A percentile compares a stretch with the other conserved stretches of the same genome.
These are phyloP conservation scores for Carterocephalus palaemon DNA, from an alignment of 2,888 invertebrate genomes.

Conservation along the genomic window DNA sequence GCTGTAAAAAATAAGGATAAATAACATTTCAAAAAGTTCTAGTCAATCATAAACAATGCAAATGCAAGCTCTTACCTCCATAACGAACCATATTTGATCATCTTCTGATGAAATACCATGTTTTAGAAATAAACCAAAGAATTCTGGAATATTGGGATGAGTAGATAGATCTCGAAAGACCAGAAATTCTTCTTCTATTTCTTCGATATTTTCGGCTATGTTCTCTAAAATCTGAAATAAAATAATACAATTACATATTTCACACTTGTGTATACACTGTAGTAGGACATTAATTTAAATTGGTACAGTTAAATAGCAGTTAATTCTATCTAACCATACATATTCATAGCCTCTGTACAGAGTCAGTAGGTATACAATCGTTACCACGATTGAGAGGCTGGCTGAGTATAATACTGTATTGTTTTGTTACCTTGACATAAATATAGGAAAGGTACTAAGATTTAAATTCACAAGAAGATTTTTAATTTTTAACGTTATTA, in stretches of 20 bases:
- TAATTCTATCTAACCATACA: conserved; percentile 18
- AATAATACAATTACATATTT: neutral
- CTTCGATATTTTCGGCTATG: conserved; percentile 88
- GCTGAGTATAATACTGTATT: conserved; percentile 52
- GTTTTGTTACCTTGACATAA: conserved; percentile 67
- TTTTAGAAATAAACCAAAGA: conserved; percentile 85
- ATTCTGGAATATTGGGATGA: conserved; percentile 87
- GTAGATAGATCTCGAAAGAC: conserved; percentile 85
- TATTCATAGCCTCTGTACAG: conserved; percentile 26
- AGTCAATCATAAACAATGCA: conserved; percentile 25
- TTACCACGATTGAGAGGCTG: conserved; percentile 43
- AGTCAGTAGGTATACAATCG: too few species aligned
- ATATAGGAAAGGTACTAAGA: conserved; percentile 51
- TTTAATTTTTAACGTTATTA: conserved; percentile 35
- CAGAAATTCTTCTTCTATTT: conserved; percentile 88
- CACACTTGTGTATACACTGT: conserved; percentile 7
- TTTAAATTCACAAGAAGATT: conserved; percentile 59
- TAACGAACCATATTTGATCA: conserved; percentile 90
- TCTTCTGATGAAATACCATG: conserved; percentile 81
- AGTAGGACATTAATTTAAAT: conserved; percentile 15
- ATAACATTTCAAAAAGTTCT: conserved; percentile 7
- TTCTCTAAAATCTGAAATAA: conserved; percentile 82
- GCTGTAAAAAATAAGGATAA: conserved; percentile 57
- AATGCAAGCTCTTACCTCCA: conserved; percentile 82
- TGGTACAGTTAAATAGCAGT: conserved; percentile 9